Evolutionary conservation across 2,888 invertebrate genomes (phyloP).

Genomic region (Strigamia crassipes): DNA sequence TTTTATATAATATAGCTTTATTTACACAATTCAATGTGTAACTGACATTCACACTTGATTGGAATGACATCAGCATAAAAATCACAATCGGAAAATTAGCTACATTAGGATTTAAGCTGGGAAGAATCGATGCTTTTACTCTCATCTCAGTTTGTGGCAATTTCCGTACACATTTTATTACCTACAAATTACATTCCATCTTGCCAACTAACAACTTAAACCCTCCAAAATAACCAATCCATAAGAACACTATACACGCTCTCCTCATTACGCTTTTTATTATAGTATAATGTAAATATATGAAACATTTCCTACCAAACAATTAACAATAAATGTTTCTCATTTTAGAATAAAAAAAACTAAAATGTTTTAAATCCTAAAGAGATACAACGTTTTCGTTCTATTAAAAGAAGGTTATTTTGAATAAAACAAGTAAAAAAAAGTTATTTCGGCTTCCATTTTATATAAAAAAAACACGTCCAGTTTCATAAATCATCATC

Average conservation of each 20-base stretch:
- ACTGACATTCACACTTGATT: slow-evolving; percentile 18
- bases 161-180: not conserved
- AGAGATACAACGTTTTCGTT: not conserved
- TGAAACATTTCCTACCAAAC: slow-evolving; percentile 15
- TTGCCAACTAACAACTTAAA: not conserved
- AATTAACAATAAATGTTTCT: slow-evolving; percentile 32
- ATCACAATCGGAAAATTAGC: not conserved
- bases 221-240: not conserved
- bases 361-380: not conserved
- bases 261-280: not conserved
- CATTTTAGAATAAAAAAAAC: slow-evolving; percentile 7
- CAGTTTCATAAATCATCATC: slow-evolving; percentile 75
- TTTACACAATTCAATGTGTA: not conserved
- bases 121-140: not conserved
- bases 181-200: not conserved
- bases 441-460: not conserved
- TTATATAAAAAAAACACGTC: not conserved
- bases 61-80: not conserved
- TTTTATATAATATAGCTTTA: not conserved
- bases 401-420: not conserved
- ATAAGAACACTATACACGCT: not conserved
- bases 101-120: not conserved
- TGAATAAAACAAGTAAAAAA: not conserved
- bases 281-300: not conserved
- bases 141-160: not conserved